These are phyloP conservation scores for Metopolophium dirhodum DNA, from an alignment of 1,140 invertebrate species.

Conservation along the genomic window DNA sequence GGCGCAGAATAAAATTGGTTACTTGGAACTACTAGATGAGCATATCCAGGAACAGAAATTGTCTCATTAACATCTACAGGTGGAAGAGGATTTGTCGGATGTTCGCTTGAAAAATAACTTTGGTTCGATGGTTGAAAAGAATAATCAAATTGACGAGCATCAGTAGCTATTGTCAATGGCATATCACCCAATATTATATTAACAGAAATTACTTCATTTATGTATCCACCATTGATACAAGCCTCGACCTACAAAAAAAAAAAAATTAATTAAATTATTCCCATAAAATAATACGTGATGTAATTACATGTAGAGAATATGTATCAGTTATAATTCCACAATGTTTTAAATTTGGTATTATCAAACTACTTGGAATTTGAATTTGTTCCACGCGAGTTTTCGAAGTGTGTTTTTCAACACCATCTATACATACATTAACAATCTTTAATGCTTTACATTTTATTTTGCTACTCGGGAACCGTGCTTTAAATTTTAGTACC, in stretches of 20 bases:
- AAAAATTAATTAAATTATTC: background rate
- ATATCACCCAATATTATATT: background rate
- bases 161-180: background rate
- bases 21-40: background rate
- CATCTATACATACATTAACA: slow-evolving; percentile 68
- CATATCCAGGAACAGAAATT: background rate
- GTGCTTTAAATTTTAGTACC: slow-evolving; percentile 38
- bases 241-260: slow-evolving; percentile 22
- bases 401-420: slow-evolving; percentile 65
- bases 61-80: background rate
- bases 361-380: slow-evolving; percentile 67
- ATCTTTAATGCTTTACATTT: slow-evolving; percentile 61
- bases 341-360: slow-evolving; percentile 69
- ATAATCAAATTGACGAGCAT: background rate
- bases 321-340: slow-evolving; percentile 72
- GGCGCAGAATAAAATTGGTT: too few species aligned
- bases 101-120: background rate
- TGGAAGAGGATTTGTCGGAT: background rate
- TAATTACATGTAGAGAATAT: slow-evolving; percentile 69
- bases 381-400: slow-evolving; percentile 69
- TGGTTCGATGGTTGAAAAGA: background rate
- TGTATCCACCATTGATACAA: background rate
- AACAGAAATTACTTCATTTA: background rate
- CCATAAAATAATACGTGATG: background rate
- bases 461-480: slow-evolving; percentile 66